phyloP scores from a whole-genome alignment of 2,888 invertebrate genomes.

The Drosophila planitibia region DNA sequence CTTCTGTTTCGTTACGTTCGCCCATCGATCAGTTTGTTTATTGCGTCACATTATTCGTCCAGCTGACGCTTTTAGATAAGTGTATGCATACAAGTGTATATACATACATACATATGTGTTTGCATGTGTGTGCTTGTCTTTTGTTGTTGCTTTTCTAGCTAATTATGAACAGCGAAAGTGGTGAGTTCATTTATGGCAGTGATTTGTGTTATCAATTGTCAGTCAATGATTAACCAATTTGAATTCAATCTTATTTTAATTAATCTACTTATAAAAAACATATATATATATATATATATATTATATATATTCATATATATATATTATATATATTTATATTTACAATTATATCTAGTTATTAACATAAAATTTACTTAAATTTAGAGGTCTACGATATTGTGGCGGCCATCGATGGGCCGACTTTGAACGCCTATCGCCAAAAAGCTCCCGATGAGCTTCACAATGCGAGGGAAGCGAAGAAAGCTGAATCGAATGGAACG shows the following conservation, averaged over 20 bases:
- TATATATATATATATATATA: background rate
- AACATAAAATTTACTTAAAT: background rate
- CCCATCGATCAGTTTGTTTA: slow-evolving; percentile 3
- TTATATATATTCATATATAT: background rate
- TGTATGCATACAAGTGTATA: background rate
- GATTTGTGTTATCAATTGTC: background rate
- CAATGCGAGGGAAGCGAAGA: background rate
- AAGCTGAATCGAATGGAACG: slow-evolving; percentile 31
- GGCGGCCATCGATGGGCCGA: slow-evolving; percentile 48
- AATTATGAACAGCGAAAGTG: slow-evolving; percentile 55
- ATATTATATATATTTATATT: background rate
- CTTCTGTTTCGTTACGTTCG: slow-evolving; percentile 14
- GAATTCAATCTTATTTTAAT: background rate
- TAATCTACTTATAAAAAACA: background rate
- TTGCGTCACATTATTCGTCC: slow-evolving; percentile 23
- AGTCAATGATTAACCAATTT: background rate
- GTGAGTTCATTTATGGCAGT: slow-evolving; percentile 45
- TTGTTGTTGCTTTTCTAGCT: slow-evolving; percentile 12
- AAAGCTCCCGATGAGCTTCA: slow-evolving; percentile 30
- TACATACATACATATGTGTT: background rate
- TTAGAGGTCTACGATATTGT: slow-evolving; percentile 41
- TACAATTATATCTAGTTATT: no score
- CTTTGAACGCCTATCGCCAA: slow-evolving; percentile 45
- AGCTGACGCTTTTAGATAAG: background rate
- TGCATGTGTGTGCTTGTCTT: background rate